These are phyloP conservation scores for Grallaria varia DNA, from an alignment of 2,113 vertebrate species.

Conservation along the genomic window DNA sequence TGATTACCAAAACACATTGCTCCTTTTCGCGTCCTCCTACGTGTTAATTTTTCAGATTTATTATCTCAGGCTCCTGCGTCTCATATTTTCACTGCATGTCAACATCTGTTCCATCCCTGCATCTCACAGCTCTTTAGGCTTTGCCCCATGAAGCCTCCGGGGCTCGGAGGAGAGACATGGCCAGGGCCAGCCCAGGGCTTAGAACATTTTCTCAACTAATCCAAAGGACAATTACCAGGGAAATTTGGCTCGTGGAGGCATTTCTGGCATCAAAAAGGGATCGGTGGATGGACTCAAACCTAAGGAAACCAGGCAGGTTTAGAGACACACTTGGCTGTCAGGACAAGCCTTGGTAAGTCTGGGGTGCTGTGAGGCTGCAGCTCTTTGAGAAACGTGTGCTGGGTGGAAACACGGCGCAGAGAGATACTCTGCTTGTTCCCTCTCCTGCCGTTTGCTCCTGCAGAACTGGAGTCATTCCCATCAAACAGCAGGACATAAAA, in stretches of 20 bases:
- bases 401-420: neutral
- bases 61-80: constrained; percentile 9
- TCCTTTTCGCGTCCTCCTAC: constrained; percentile 16
- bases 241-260: neutral
- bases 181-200: neutral
- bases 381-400: neutral
- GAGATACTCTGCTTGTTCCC: neutral
- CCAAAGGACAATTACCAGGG: neutral
- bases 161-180: neutral
- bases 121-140: neutral
- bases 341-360: neutral
- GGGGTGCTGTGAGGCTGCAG: neutral
- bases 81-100: neutral
- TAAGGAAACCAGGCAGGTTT: neutral
- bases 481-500: neutral
- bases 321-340: neutral
- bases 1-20: constrained; percentile 72
- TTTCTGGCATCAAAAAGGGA: neutral
- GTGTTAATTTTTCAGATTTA: constrained; percentile 69
- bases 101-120: constrained; percentile 27
- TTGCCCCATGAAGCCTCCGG: neutral
- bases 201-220: neutral
- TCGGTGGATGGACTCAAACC: neutral
- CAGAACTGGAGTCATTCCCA: neutral
- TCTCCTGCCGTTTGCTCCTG: neutral